Percentiles rank a stretch among this genome's conserved stretches.
Evolutionary conservation across 2,113 vertebrate genomes (phyloP).

Genomic region (Trochalopteron elliotii): DNA sequence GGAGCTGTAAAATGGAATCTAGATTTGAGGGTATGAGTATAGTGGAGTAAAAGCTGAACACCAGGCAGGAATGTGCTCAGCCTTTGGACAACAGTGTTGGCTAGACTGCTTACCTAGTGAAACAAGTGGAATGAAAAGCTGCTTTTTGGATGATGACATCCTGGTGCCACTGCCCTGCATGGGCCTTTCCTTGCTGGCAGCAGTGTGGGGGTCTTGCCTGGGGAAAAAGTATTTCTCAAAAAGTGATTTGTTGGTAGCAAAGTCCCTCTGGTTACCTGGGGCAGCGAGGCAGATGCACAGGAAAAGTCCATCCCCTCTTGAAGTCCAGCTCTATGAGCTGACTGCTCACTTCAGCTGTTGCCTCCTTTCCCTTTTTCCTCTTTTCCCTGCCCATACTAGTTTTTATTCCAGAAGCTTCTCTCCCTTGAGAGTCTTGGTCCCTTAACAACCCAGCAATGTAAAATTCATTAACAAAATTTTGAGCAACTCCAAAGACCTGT

Average conservation of each 20-base stretch:
- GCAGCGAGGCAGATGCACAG: background rate
- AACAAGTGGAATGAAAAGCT: background rate
- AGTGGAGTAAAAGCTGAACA: background rate
- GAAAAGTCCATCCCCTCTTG: no score
- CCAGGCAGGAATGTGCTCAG: background rate
- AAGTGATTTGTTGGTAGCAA: background rate
- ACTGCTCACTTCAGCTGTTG: background rate
- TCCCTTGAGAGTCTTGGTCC: background rate
- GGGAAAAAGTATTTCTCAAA: background rate
- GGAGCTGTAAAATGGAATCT: background rate
- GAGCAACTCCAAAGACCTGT: background rate
- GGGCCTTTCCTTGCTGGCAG: background rate
- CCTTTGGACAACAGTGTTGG: background rate
- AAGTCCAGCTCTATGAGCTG: background rate
- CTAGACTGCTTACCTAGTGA: background rate
- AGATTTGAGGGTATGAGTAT: background rate
- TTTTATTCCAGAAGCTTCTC: conserved; percentile 21
- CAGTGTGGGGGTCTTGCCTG: background rate
- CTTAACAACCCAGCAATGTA: background rate
- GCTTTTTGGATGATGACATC: background rate
- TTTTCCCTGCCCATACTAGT: background rate
- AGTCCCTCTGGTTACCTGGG: background rate
- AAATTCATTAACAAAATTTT: background rate
- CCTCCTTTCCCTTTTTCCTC: background rate
- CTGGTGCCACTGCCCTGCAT: background rate